A percentile compares a stretch with the other conserved stretches of the same genome.
phyloP scores from a whole-genome alignment of 1,140 invertebrate species.

The Daktulosphaira vitifoliae region DNA sequence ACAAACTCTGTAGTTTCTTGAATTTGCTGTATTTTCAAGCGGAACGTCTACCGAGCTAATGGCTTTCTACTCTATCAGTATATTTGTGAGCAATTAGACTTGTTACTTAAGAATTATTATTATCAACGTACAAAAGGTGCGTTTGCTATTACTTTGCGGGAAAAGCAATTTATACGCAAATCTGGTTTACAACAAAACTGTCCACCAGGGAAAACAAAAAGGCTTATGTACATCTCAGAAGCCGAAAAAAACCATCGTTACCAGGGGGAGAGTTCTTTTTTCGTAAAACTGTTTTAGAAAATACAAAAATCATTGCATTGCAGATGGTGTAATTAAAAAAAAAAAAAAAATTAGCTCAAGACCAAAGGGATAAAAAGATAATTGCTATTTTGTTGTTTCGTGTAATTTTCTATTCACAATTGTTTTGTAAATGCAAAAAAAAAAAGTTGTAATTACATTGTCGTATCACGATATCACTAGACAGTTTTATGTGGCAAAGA shows the following conservation, averaged over 20 bases:
- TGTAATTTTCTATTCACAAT: neutral
- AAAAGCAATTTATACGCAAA: slow-evolving; percentile 33
- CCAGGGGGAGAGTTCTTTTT: neutral
- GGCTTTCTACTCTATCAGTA: neutral
- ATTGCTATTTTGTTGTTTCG: slow-evolving; percentile 1
- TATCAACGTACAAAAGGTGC: slow-evolving; percentile 13
- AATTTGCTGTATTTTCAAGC: neutral
- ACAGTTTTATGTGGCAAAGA: too few relatives aligned
- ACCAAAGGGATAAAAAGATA: slow-evolving; percentile 8
- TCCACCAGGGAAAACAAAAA: slow-evolving; percentile 33
- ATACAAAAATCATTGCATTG: slow-evolving; percentile 27
- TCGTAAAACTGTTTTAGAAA: slow-evolving; percentile 1
- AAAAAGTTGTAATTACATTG: too few relatives aligned
- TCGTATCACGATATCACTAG: too few relatives aligned
- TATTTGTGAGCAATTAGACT: slow-evolving; percentile 23
- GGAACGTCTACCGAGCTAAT: neutral
- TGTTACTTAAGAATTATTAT: slow-evolving; percentile 30
- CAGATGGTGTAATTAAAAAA: slow-evolving; percentile 30
- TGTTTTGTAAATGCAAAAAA: too few relatives aligned
- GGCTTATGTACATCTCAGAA: neutral
- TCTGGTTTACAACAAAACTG: slow-evolving; percentile 33
- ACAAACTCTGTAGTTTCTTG: too few relatives aligned
- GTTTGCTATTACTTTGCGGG: neutral
- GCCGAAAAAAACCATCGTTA: neutral
- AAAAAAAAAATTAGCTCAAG: neutral